These are phyloP conservation scores for Lonchura striata DNA, from an alignment of 2,113 vertebrate genomes.

Conservation along the genomic window DNA sequence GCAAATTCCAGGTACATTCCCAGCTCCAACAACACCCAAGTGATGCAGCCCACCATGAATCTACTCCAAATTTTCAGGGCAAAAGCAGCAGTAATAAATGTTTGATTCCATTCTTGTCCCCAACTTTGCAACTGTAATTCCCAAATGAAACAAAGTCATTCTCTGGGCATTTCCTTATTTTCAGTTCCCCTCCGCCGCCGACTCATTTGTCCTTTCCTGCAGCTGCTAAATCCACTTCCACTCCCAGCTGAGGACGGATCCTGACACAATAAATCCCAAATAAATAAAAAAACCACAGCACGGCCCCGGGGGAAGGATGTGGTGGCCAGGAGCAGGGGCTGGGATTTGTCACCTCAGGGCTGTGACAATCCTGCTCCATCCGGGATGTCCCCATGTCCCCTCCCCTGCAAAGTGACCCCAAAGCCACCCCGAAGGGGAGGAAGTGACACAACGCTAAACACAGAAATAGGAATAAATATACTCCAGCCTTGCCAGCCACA, in stretches of 20 bases:
- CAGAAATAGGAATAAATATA: fast-evolving
- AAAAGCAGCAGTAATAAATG: neutral
- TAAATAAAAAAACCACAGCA: neutral
- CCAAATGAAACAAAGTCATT: neutral
- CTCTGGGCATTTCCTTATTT: slow-evolving; percentile 4
- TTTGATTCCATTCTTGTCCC: neutral
- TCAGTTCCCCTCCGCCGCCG: slow-evolving; percentile 4
- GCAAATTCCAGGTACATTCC: neutral
- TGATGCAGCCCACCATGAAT: neutral
- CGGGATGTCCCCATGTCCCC: neutral
- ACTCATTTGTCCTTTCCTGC: slow-evolving; percentile 53
- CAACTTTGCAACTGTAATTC: neutral
- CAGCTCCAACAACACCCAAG: neutral
- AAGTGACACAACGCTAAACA: neutral
- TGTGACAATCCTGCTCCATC: too few relatives aligned
- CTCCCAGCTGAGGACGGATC: neutral
- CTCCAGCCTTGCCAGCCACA: fast-evolving
- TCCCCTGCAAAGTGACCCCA: neutral
- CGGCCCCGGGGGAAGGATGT: neutral
- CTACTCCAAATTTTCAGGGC: neutral
- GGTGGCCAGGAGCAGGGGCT: neutral
- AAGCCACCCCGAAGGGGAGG: neutral
- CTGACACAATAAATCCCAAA: neutral
- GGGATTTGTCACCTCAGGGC: fast-evolving
- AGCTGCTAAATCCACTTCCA: slow-evolving; percentile 23